Percentiles rank a stretch among this genome's conserved stretches.
Conservation (phyloP, 2,113 vertebrate species). For the Fulica atra region DNA sequence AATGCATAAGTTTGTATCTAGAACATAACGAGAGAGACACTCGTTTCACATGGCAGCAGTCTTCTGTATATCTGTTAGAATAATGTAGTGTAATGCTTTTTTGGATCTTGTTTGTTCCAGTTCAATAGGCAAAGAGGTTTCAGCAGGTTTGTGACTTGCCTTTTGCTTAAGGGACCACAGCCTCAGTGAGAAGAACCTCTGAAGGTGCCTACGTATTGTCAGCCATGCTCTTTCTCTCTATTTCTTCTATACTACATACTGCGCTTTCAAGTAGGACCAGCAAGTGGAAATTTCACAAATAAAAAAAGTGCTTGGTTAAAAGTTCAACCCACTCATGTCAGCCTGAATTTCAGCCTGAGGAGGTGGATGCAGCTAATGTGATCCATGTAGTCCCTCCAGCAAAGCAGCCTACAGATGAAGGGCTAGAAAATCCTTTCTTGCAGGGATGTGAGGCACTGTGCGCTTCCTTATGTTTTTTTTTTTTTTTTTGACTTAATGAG, state of each 20-base stretch:
- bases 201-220: neutral
- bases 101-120: neutral
- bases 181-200: neutral
- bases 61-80: neutral
- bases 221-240: neutral
- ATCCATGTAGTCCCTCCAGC: neutral
- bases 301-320: neutral
- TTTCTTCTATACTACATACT: neutral
- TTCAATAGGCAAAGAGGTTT: neutral
- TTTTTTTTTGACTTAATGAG: neutral
- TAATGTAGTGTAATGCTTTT: slow-evolving; percentile 1
- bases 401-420: neutral
- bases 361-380: neutral
- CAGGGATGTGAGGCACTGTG: neutral
- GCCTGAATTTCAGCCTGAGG: neutral
- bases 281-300: neutral
- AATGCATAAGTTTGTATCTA: neutral
- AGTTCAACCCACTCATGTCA: neutral
- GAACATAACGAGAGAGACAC: neutral
- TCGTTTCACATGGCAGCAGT: neutral
- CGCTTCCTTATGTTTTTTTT: neutral
- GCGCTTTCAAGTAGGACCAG: neutral
- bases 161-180: neutral
- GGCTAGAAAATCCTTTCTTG: neutral
- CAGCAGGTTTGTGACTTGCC: neutral